A percentile compares a stretch with the other conserved stretches of the same genome.
Evolutionary conservation across 2,888 invertebrate genomes (phyloP).

Genomic region (Acleris laterana): DNA sequence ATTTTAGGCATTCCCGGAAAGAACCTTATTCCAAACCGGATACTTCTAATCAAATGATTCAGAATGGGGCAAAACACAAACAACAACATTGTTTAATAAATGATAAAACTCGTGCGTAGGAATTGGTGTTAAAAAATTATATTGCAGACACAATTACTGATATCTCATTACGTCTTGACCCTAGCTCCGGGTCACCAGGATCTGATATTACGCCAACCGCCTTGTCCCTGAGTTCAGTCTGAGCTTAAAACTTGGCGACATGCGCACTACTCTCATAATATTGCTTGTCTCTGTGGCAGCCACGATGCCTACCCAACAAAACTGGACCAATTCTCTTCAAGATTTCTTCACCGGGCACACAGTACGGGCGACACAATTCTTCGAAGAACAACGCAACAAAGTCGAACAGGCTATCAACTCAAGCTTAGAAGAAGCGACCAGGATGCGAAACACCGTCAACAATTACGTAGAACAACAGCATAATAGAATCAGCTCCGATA

Average conservation of each 20-base stretch:
- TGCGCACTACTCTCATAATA: conserved; percentile 21
- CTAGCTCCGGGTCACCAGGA: conserved; percentile 50
- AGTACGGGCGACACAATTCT: conserved; percentile 38
- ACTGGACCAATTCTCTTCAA: conserved; percentile 43
- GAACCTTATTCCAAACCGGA: background rate
- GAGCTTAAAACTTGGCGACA: conserved; percentile 42
- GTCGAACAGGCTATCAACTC: conserved; percentile 48
- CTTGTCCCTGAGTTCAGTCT: conserved; percentile 46
- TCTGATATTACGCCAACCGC: conserved; percentile 46
- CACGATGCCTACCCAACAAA: conserved; percentile 38
- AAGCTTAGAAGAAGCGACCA: conserved; percentile 52
- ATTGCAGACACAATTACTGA: conserved; percentile 35
- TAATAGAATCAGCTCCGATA: conserved; percentile 55
- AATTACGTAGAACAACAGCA: conserved; percentile 62
- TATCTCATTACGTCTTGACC: conserved; percentile 48
- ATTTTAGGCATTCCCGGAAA: background rate
- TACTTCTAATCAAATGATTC: background rate
- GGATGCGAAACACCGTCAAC: conserved; percentile 58
- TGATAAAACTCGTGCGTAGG: conserved; percentile 27
- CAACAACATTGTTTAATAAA: conserved; percentile 24
- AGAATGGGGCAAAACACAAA: conserved; percentile 1
- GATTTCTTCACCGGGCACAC: conserved; percentile 39
- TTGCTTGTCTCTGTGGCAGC: conserved; percentile 36
- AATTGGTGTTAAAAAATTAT: conserved; percentile 22
- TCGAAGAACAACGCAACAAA: conserved; percentile 47